Percentiles rank a stretch among this genome's conserved stretches.
Evolutionary conservation across 2,113 vertebrate species (phyloP).

Genomic region (Podiceps cristatus): DNA sequence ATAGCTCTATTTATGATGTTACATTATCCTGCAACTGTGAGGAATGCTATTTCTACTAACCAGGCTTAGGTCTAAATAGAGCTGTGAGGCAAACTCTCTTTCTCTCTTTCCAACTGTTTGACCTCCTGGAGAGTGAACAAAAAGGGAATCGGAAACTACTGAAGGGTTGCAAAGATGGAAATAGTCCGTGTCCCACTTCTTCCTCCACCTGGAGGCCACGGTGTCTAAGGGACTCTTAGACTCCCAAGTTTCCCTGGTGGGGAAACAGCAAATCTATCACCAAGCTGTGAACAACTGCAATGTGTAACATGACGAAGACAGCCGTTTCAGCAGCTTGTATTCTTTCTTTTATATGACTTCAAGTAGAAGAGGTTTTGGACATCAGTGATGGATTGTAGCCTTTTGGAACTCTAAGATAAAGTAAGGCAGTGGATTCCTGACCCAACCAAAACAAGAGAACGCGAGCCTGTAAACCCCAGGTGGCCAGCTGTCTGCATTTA

Average conservation of each 20-base stretch:
- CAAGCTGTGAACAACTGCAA: not conserved
- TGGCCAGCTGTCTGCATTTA: not conserved
- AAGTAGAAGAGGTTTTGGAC: not conserved
- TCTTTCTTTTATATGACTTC: not conserved
- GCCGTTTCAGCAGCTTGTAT: not conserved
- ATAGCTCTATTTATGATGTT: conserved; percentile 74
- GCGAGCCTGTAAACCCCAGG: not conserved
- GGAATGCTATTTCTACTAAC: conserved; percentile 58
- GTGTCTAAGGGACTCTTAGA: not conserved
- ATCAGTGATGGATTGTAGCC: not conserved
- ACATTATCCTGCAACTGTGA: conserved; percentile 62
- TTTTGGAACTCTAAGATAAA: not conserved
- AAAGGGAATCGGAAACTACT: not conserved
- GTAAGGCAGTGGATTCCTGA: not conserved
- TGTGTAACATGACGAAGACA: not conserved
- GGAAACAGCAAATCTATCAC: not conserved
- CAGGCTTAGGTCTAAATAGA: conserved; percentile 52
- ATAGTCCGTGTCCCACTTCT: not conserved
- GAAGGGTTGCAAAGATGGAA: not conserved
- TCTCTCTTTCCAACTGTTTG: not conserved
- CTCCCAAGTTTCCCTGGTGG: not conserved
- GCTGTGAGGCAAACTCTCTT: conserved; percentile 8
- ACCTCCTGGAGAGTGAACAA: not conserved
- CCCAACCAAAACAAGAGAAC: not conserved
- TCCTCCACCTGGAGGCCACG: not conserved